A percentile compares a stretch with the other conserved stretches of the same genome.
phyloP scores from a whole-genome alignment of 1,140 invertebrate genomes.

The Caenorhabditis briggsae region DNA sequence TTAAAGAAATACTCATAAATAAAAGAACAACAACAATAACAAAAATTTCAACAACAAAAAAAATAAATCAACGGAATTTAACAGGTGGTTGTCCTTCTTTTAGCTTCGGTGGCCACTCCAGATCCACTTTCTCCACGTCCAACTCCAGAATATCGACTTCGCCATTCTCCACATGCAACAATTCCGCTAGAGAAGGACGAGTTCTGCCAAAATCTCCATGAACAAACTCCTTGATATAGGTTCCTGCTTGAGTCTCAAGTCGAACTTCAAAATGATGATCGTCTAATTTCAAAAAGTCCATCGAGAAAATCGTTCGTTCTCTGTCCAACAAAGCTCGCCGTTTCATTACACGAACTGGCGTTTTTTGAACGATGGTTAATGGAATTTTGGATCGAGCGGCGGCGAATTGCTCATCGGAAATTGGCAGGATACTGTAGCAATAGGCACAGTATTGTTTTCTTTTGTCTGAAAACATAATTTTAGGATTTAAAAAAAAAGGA shows the following conservation, averaged over 20 bases:
- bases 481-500: not conserved
- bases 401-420: constrained; percentile 66
- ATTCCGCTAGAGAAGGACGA: constrained; percentile 78
- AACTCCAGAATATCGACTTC: constrained; percentile 80
- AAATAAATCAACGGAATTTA: not conserved
- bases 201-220: constrained; percentile 81
- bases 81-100: not conserved
- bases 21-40: not conserved
- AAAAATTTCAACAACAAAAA: not conserved
- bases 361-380: constrained; percentile 73
- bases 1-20: not conserved
- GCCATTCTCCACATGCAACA: constrained; percentile 78
- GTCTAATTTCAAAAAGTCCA: constrained; percentile 69
- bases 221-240: constrained; percentile 80
- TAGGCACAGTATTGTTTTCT: constrained; percentile 74
- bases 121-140: constrained; percentile 79
- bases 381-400: constrained; percentile 67
- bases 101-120: constrained; percentile 75
- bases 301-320: constrained; percentile 69
- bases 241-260: constrained; percentile 74
- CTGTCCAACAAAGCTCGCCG: constrained; percentile 75
- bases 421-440: constrained; percentile 71
- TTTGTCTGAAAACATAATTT: constrained; percentile 71
- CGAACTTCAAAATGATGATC: constrained; percentile 70
- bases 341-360: constrained; percentile 76